Conservation (phyloP, 2,113 vertebrate species). For the Nesogale talazaci region DNA sequence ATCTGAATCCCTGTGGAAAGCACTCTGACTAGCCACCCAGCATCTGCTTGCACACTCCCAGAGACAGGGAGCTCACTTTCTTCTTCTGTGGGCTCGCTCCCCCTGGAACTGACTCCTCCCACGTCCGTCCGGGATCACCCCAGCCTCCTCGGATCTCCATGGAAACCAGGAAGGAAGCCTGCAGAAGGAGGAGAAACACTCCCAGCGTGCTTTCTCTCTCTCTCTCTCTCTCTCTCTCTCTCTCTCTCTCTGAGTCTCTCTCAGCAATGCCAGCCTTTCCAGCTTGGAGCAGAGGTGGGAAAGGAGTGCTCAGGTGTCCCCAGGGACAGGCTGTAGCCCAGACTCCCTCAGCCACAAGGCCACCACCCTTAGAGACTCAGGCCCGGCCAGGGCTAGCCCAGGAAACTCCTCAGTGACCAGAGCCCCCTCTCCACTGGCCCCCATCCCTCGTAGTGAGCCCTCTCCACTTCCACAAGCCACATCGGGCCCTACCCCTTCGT, state of each 20-base stretch:
- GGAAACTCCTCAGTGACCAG: neutral
- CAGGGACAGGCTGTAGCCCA: neutral
- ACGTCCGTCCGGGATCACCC: neutral
- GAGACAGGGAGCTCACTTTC: neutral
- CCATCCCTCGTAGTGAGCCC: neutral
- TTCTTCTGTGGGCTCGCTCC: neutral
- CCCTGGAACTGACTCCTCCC: slow-evolving; percentile 2
- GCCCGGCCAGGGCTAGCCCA: neutral
- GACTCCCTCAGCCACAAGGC: too few relatives aligned
- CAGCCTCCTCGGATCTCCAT: neutral
- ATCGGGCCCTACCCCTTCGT: neutral
- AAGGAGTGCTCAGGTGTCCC: neutral
- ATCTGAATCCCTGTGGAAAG: neutral
- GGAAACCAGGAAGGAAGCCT: slow-evolving; percentile 36
- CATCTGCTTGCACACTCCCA: neutral
- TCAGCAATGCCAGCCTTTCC: neutral
- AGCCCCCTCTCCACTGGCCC: neutral
- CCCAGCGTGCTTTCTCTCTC: too few relatives aligned
- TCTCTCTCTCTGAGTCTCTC: too few relatives aligned
- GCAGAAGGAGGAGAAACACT: slow-evolving; percentile 4
- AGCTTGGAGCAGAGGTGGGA: neutral
- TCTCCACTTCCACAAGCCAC: neutral
- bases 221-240: too few relatives aligned
- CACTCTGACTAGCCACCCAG: neutral
- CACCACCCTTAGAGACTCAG: too few relatives aligned